Conservation (phyloP, 2,113 vertebrate species). For the Sitta europaea region DNA sequence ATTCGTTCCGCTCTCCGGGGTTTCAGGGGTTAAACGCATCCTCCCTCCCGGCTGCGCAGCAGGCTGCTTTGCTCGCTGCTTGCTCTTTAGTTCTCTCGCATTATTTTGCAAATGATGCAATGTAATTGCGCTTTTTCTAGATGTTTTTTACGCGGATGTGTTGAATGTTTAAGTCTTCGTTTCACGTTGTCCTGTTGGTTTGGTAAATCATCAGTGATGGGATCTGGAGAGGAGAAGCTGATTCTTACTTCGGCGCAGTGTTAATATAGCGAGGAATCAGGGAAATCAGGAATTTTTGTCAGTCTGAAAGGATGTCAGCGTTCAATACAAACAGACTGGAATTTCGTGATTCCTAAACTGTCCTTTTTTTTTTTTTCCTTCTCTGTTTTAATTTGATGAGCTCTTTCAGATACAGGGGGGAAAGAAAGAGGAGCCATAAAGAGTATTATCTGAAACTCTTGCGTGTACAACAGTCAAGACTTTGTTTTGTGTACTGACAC, state of each 20-base stretch:
- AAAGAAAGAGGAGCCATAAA: neutral
- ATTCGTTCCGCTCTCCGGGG: too few relatives aligned
- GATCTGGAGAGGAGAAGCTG: neutral
- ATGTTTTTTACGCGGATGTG: neutral
- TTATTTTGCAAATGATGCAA: neutral
- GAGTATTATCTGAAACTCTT: neutral
- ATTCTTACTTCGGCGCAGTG: neutral
- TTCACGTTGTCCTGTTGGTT: rapidly evolving
- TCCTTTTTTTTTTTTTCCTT: rapidly evolving
- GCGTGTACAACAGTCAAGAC: neutral
- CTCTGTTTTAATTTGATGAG: neutral
- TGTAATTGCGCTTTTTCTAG: neutral
- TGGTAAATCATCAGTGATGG: neutral
- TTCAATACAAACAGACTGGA: neutral
- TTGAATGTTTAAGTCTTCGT: neutral
- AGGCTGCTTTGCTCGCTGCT: neutral
- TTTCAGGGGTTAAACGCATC: neutral
- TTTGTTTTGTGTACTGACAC: neutral
- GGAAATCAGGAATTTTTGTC: neutral
- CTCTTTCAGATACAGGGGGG: neutral
- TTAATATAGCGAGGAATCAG: neutral
- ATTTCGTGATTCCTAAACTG: neutral
- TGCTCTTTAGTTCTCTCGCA: neutral
- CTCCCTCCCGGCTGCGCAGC: neutral
- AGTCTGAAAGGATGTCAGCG: neutral